Percentiles rank a stretch among this genome's conserved stretches.
Evolutionary conservation across 2,888 invertebrate genomes (phyloP).

Genomic region (Adela reaumurella): DNA sequence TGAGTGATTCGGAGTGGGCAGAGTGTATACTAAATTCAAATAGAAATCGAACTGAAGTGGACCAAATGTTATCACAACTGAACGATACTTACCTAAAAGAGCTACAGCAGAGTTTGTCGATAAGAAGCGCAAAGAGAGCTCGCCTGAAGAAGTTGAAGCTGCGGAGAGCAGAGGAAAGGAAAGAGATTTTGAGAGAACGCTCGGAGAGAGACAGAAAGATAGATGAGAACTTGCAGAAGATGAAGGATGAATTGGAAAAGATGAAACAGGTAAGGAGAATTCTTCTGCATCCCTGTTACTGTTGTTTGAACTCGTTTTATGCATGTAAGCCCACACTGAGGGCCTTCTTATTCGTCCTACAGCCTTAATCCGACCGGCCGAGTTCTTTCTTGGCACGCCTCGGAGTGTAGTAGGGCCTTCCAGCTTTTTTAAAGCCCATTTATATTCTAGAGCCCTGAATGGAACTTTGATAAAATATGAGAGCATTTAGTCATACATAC

Average conservation of each 20-base stretch:
- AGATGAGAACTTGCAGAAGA: conserved; percentile 63
- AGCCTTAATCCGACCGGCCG: too few relatives aligned
- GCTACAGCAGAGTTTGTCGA: conserved; percentile 37
- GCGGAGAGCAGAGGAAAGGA: conserved; percentile 30
- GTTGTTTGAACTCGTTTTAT: too few relatives aligned
- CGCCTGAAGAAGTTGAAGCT: conserved; percentile 37
- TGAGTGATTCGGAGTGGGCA: conserved; percentile 56
- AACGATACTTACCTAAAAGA: conserved; percentile 33
- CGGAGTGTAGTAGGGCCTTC: too few relatives aligned
- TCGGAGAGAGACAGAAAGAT: conserved; percentile 57
- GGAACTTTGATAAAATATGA: too few relatives aligned
- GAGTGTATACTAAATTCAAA: too few relatives aligned
- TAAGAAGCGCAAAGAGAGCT: conserved; percentile 42
- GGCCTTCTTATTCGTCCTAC: too few relatives aligned
- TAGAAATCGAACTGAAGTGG: conserved; percentile 40
- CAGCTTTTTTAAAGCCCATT: too few relatives aligned
- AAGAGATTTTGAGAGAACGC: conserved; percentile 30
- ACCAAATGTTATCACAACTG: conserved; percentile 30
- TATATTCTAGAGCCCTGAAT: too few relatives aligned
- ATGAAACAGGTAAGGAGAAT: conserved; percentile 53
- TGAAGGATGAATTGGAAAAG: conserved; percentile 59
- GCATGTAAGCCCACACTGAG: too few relatives aligned
- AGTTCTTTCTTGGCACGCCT: too few relatives aligned
- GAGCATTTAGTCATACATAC: too few relatives aligned
- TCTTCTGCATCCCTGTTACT: conserved; percentile 2